Conservation (phyloP, 2,113 vertebrate species). For the Boulengeromyrus knoepffleri region DNA sequence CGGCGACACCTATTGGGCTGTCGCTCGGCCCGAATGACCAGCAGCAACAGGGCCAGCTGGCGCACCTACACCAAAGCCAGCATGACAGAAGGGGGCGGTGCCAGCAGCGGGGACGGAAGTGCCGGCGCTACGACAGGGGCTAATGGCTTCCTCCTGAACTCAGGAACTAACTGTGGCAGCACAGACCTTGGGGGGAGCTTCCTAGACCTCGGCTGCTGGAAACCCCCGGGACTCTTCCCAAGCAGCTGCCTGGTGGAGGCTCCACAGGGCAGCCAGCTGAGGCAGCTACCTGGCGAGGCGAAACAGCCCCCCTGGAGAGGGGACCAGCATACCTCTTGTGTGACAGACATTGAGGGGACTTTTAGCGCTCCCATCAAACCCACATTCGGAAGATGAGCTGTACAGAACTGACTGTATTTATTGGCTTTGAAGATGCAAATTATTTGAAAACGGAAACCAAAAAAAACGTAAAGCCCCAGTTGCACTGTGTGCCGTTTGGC, state of each 20-base stretch:
- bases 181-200: background rate
- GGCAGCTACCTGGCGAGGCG: background rate
- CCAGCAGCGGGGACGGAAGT: constrained; percentile 6
- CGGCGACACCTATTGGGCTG: constrained; percentile 61
- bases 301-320: background rate
- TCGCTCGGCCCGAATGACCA: constrained; percentile 35
- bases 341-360: background rate
- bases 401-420: background rate
- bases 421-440: background rate
- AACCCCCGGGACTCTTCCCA: background rate
- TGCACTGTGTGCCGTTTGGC: background rate
- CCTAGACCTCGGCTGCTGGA: background rate
- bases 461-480: background rate
- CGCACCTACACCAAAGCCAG: background rate
- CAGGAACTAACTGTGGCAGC: background rate
- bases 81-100: background rate
- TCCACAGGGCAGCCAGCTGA: background rate
- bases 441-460: background rate
- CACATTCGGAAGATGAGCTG: background rate
- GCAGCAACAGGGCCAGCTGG: constrained; percentile 20
- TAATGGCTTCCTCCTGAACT: background rate
- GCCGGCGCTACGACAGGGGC: constrained; percentile 26
- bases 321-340: background rate
- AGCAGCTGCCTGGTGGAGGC: background rate
- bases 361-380: background rate